Evolutionary conservation across 2,113 vertebrate species (phyloP).

Genomic region (Archilochus colubris): DNA sequence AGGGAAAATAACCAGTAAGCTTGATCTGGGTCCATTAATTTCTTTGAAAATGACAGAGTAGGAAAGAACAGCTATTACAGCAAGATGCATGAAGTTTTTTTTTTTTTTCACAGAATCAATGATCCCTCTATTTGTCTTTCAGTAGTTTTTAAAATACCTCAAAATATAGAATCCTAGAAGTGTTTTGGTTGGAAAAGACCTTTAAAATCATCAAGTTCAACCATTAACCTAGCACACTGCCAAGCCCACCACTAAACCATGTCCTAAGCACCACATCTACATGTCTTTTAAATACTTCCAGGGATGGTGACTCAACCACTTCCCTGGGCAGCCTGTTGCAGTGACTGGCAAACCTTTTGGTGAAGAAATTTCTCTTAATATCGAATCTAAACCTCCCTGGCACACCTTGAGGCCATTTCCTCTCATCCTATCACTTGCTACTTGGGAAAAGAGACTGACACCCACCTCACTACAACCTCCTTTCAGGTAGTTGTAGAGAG

Average conservation of each 20-base stretch:
- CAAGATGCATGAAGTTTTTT: not conserved
- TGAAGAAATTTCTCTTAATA: too few species aligned
- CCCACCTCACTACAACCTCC: accelerated
- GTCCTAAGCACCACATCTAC: too few species aligned
- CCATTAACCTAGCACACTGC: not conserved
- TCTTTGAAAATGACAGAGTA: not conserved
- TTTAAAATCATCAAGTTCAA: not conserved
- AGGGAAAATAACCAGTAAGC: not conserved
- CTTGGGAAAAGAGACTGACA: not conserved
- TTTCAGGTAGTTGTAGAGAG: not conserved
- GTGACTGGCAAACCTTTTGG: too few species aligned
- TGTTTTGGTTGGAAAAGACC: not conserved
- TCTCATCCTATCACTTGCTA: not conserved
- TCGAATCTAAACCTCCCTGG: too few species aligned
- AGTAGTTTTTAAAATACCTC: not conserved
- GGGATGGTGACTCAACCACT: too few species aligned
- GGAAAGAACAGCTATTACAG: not conserved
- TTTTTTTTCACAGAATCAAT: not conserved
- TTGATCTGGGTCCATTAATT: not conserved
- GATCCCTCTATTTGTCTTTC: not conserved
- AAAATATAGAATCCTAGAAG: not conserved
- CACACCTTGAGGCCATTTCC: not conserved
- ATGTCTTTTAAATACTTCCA: too few species aligned
- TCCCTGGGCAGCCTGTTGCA: too few species aligned
- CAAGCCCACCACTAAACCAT: too few species aligned